A percentile compares a stretch with the other conserved stretches of the same genome.
Evolutionary conservation across 2,797 vertebrate species (phyloP).

Genomic region (Neoniphon sammara): DNA sequence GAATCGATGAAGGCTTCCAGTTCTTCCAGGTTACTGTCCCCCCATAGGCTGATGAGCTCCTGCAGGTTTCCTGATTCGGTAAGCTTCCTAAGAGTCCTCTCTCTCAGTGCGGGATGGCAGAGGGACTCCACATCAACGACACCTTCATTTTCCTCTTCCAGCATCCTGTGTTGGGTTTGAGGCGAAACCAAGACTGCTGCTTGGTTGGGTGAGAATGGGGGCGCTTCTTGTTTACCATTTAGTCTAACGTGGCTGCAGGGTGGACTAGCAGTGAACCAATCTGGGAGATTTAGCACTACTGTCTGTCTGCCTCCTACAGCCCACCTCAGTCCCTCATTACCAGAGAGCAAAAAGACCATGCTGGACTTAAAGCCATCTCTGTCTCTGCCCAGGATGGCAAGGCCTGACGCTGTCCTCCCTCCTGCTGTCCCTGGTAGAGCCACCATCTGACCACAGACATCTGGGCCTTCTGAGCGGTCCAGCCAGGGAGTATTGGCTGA

Average conservation of each 20-base stretch:
- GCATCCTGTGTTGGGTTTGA: constrained; percentile 5
- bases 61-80: constrained; percentile 61
- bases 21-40: constrained; percentile 74
- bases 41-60: constrained; percentile 72
- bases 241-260: neutral
- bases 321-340: constrained; percentile 34
- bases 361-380: constrained; percentile 25
- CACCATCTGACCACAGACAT: constrained; percentile 8
- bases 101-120: constrained; percentile 46
- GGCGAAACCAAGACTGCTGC: constrained; percentile 39
- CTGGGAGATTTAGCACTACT: constrained; percentile 35
- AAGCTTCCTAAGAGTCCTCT: constrained; percentile 51
- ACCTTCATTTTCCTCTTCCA: constrained; percentile 4
- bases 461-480: neutral
- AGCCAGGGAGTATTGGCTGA: neutral
- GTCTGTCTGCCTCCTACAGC: constrained; percentile 8
- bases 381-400: constrained; percentile 20
- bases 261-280: constrained; percentile 21
- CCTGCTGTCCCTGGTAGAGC: constrained; percentile 13
- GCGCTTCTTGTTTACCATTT: neutral
- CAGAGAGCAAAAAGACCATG: constrained; percentile 20
- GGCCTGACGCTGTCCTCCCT: neutral
- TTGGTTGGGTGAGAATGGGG: constrained; percentile 8
- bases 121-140: constrained; percentile 26
- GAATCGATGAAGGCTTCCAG: constrained; percentile 81